Percentiles rank a stretch among this genome's conserved stretches.
phyloP scores from a whole-genome alignment of 2,888 invertebrate genomes.

The Pardosa pseudoannulata region DNA sequence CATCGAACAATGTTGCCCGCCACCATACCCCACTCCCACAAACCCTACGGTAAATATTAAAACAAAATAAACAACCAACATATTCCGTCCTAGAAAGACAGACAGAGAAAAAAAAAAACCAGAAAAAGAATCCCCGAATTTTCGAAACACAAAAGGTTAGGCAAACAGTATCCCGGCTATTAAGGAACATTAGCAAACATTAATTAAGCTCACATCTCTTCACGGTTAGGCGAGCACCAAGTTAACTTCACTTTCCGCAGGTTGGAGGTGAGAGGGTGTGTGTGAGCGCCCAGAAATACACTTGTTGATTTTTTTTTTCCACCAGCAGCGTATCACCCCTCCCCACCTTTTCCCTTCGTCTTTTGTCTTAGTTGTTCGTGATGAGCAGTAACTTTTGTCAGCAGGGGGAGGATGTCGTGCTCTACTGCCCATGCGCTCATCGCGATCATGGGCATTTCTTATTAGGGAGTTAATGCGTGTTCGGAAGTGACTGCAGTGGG shows the following conservation, averaged over 20 bases:
- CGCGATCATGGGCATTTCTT: conserved; percentile 7
- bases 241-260: not conserved
- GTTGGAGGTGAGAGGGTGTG: not conserved
- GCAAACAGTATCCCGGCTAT: not conserved
- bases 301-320: not conserved
- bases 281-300: not conserved
- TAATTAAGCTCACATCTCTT: conserved; percentile 29
- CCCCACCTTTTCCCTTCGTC: not conserved
- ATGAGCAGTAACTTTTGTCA: not conserved
- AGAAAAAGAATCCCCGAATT: not conserved
- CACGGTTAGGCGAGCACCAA: not conserved
- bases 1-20: not conserved
- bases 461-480: not conserved
- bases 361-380: not conserved
- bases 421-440: not conserved
- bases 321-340: no score
- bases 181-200: conserved; percentile 41
- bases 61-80: not conserved
- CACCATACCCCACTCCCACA: no score
- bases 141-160: not conserved
- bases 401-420: not conserved
- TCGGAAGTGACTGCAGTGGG: not conserved
- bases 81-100: no score
- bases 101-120: no score
- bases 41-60: not conserved